Evolutionary conservation across 2,888 invertebrate genomes (phyloP), one percentile per base, ranked within the genome.

Genomic region (Dysmachus trigonus): DNA sequence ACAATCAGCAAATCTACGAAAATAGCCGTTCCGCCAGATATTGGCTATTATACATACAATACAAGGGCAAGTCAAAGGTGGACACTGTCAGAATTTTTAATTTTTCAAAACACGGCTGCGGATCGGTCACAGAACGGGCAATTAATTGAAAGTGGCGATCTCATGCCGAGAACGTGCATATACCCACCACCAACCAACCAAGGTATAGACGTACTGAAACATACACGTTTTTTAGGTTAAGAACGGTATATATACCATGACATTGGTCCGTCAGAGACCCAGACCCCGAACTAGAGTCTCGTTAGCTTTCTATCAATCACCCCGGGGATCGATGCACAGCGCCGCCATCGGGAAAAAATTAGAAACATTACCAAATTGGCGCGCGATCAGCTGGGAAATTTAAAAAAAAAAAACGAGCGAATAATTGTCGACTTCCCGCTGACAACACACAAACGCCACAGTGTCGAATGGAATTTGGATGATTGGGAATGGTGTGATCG

Each of bases 201-300:
- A n/a, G 30, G 33, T 82, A n/a, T n/a, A 22, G 35, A 27, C 35
- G 35, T 18, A 62, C 77, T 30, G 33, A 2, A 53, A 53, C 31
- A n/a, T 33, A 51, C 13, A 83, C 83, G 83, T 83, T 83, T 83
- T 83, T 72, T 83, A 83, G 83, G 83, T 83, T 83, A 83, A 41
- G 18, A 83, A 83, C 83, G 83, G 83, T 83, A 83, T 72, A 27
- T 83, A 83, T 72, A 27, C 72, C 41, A 30, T 62, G 38, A 38
- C 72, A 38, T 27, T 62, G 35, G 22, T 18, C 38, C 22, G 62
- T 1, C 27, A 13, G 13, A 82, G 22, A 27, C 27, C 22, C 22
- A 82, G 22, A 27, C 41, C n/a, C 35, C 15, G 30, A 83, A 71
- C 27, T 72, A 6, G 72, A 15, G 72, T 72, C 83, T 35, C 38